A percentile compares a stretch with the other conserved stretches of the same genome.
phyloP scores from a whole-genome alignment of 1,140 invertebrate genomes.

The Bombus affinis region DNA sequence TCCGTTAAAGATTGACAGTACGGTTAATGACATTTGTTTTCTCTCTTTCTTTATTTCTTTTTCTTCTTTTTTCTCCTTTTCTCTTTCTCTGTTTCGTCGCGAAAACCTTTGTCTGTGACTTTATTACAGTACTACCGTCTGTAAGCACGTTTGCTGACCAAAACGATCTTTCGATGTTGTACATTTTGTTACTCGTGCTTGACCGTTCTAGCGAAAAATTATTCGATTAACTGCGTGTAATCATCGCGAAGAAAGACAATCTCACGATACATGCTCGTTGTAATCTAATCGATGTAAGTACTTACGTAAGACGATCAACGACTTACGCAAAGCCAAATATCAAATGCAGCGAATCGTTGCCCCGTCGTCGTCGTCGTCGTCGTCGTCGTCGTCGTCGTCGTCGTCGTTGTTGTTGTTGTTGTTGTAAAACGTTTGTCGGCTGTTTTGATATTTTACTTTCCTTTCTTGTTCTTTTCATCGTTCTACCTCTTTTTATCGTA shows the following conservation, averaged over 20 bases:
- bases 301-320: not conserved
- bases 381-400: no score
- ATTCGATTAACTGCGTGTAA: not conserved
- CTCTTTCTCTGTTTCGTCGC: no score
- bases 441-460: not conserved
- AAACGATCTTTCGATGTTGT: not conserved
- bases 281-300: slow-evolving; percentile 29
- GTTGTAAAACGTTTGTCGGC: not conserved
- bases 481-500: not conserved
- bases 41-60: not conserved
- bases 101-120: not conserved
- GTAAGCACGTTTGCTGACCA: not conserved
- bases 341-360: slow-evolving; percentile 1
- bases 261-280: not conserved
- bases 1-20: not conserved
- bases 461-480: no score
- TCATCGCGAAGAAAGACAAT: slow-evolving; percentile 16
- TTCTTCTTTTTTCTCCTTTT: not conserved
- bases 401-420: no score
- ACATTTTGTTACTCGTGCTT: not conserved
- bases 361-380: no score
- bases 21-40: no score
- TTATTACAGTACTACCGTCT: not conserved
- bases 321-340: slow-evolving; percentile 6
- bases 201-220: not conserved